phyloP scores from a whole-genome alignment of 2,888 invertebrate genomes.

The Drosophila pegasa region DNA sequence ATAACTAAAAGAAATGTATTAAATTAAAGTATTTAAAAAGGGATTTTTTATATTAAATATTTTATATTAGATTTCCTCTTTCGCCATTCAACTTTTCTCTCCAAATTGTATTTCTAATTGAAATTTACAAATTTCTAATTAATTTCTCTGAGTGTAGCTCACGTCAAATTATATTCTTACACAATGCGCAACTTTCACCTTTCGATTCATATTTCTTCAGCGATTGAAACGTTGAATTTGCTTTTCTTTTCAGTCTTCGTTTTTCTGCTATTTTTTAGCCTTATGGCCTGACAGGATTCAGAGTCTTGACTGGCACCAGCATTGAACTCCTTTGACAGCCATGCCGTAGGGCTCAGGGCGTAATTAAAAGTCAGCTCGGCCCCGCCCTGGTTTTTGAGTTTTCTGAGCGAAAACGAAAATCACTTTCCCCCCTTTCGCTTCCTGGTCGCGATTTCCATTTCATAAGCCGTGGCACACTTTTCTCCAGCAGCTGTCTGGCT shows the following conservation, averaged over 20 bases:
- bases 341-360: slow-evolving; percentile 18
- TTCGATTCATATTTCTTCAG: slow-evolving; percentile 22
- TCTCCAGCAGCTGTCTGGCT: slow-evolving; percentile 20
- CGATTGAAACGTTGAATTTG: slow-evolving; percentile 32
- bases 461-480: slow-evolving; percentile 66
- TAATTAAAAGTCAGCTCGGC: slow-evolving; percentile 63
- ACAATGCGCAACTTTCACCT: slow-evolving; percentile 60
- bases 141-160: slow-evolving; percentile 6
- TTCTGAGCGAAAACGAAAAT: slow-evolving; percentile 19
- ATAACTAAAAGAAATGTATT: not conserved
- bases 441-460: slow-evolving; percentile 58
- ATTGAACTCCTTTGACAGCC: slow-evolving; percentile 63
- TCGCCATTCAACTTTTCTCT: not conserved
- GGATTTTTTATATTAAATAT: not conserved
- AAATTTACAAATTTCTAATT: not conserved
- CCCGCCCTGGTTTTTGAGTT: slow-evolving; percentile 33
- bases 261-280: slow-evolving; percentile 18
- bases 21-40: not conserved
- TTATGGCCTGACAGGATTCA: slow-evolving; percentile 25
- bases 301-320: slow-evolving; percentile 48
- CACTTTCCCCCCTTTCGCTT: slow-evolving; percentile 37
- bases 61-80: not conserved
- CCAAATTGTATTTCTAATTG: not conserved
- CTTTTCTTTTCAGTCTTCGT: slow-evolving; percentile 1
- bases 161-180: slow-evolving; percentile 4